Conservation (phyloP, 2,113 vertebrate genomes). For the Panthera uncia region DNA sequence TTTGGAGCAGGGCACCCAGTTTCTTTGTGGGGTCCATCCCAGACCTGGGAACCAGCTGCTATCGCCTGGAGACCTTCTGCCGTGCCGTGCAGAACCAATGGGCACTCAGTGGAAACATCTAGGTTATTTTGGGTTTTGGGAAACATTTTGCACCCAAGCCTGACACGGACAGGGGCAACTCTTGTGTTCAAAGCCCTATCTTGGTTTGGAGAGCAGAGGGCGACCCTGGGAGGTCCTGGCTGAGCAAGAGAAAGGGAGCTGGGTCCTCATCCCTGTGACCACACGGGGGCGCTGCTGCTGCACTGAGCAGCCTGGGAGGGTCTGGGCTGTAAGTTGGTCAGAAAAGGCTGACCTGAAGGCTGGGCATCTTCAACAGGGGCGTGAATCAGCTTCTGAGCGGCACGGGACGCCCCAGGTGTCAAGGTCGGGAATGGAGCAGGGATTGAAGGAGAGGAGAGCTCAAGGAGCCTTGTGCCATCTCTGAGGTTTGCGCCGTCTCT, state of each 20-base stretch:
- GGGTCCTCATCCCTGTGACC: background rate
- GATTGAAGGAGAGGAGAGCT: background rate
- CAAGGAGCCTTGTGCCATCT: too few relatives aligned
- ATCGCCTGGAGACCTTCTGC: background rate
- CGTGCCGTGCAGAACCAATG: background rate
- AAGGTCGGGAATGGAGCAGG: background rate
- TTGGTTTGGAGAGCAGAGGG: background rate
- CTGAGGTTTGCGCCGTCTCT: background rate
- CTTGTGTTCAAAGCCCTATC: background rate
- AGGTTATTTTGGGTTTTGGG: background rate
- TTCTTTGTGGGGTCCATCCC: background rate
- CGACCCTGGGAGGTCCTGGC: background rate
- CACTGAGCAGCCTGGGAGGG: background rate
- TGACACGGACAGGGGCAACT: background rate
- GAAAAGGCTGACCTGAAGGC: background rate
- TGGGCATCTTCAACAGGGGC: accelerated
- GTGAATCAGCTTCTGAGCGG: background rate
- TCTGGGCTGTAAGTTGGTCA: background rate
- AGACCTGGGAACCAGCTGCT: background rate
- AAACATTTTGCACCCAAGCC: background rate
- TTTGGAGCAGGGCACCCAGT: background rate
- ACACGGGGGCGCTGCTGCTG: background rate
- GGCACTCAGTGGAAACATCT: background rate
- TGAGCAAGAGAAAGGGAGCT: background rate
- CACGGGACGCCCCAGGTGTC: background rate